Percentiles rank a stretch among this genome's conserved stretches.
Conservation (phyloP, 1,140 invertebrate genomes). For the Papilio helenus region DNA sequence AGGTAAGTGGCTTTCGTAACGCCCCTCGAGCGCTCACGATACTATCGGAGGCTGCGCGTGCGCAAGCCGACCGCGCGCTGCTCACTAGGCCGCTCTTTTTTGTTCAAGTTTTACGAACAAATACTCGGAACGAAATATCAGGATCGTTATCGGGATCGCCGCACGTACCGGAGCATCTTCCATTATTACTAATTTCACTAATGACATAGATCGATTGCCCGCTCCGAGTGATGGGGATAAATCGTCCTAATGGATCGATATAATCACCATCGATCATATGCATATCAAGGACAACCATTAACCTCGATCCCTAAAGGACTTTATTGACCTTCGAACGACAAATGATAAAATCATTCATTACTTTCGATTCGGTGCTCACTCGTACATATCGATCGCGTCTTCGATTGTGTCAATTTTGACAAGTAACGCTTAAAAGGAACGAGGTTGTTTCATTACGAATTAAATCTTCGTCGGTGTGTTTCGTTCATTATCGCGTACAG, state of each 20-base stretch:
- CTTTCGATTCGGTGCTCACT: conserved; percentile 60
- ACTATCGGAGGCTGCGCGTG: conserved; percentile 67
- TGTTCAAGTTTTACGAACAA: conserved; percentile 52
- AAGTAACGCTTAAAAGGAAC: conserved; percentile 59
- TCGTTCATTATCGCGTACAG: conserved; percentile 41
- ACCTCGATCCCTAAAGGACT: conserved; percentile 73
- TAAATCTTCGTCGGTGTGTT: conserved; percentile 41
- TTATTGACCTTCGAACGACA: conserved; percentile 66
- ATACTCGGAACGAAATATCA: conserved; percentile 58
- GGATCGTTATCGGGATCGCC: conserved; percentile 51
- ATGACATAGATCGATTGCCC: conserved; percentile 50
- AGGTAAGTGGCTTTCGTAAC: conserved; percentile 79
- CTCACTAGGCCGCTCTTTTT: conserved; percentile 51
- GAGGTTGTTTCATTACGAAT: conserved; percentile 51
- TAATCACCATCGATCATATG: conserved; percentile 51
- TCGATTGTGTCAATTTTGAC: conserved; percentile 71
- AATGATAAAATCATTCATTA: conserved; percentile 65
- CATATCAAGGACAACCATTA: conserved; percentile 67
- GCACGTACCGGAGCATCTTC: conserved; percentile 47
- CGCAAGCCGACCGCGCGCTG: conserved; percentile 50
- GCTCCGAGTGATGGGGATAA: conserved; percentile 48
- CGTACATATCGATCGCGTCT: conserved; percentile 54
- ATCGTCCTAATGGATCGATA: conserved; percentile 67
- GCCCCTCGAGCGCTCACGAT: conserved; percentile 68
- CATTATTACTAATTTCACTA: conserved; percentile 50